These are phyloP conservation scores for Sesamia inferens DNA, from an alignment of 2,888 invertebrate genomes.

Conservation along the genomic window DNA sequence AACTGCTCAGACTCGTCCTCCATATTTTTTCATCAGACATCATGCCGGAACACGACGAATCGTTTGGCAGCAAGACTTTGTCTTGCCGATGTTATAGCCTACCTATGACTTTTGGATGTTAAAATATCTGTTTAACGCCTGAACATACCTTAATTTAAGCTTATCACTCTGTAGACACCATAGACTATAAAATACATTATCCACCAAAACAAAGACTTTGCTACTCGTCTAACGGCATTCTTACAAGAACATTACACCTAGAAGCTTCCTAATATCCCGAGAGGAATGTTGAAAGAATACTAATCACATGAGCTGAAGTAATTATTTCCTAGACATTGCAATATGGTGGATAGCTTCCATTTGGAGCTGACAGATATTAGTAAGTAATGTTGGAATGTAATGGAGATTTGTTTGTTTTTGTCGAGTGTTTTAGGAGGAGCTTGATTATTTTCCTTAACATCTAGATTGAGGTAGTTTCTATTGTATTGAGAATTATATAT, in stretches of 20 bases:
- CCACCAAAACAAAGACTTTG: background rate
- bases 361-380: constrained; percentile 21
- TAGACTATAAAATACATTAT: constrained; percentile 5
- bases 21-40: too few relatives aligned
- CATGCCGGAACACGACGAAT: too few relatives aligned
- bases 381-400: constrained; percentile 23
- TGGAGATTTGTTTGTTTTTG: constrained; percentile 20
- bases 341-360: constrained; percentile 41
- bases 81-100: too few relatives aligned
- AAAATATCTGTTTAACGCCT: too few relatives aligned
- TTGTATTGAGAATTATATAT: background rate
- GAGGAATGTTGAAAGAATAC: constrained; percentile 46
- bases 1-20: too few relatives aligned
- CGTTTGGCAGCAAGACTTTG: too few relatives aligned
- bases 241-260: constrained; percentile 30
- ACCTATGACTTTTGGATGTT: too few relatives aligned
- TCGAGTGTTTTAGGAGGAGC: background rate
- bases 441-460: background rate
- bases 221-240: background rate
- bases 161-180: background rate
- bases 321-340: constrained; percentile 30
- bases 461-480: background rate
- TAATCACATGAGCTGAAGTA: constrained; percentile 32
- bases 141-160: background rate
- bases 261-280: constrained; percentile 37